Conservation (phyloP, 2,113 vertebrate species). For the Hippocampus mohnikei region DNA sequence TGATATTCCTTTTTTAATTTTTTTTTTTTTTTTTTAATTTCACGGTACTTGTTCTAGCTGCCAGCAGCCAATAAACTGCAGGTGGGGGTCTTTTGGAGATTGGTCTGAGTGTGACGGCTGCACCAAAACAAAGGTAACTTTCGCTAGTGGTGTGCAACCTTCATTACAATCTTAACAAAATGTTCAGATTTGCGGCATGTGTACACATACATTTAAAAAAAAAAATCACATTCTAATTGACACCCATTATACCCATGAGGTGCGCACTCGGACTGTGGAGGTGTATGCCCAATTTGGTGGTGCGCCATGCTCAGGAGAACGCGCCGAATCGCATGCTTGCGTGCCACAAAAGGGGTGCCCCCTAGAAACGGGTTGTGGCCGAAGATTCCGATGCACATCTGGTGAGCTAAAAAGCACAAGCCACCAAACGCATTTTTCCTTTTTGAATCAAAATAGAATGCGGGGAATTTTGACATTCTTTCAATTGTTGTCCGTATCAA, state of each 20-base stretch:
- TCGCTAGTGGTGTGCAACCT: not conserved
- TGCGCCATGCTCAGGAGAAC: constrained; percentile 67
- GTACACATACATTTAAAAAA: not conserved
- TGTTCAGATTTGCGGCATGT: not conserved
- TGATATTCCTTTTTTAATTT: no score
- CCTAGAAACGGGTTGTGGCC: constrained; percentile 75
- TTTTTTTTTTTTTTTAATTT: no score
- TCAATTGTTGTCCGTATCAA: not conserved
- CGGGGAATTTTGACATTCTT: not conserved
- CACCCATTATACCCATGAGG: constrained; percentile 49
- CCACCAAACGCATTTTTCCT: not conserved
- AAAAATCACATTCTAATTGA: no score
- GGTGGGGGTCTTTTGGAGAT: constrained; percentile 77
- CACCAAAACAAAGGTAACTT: constrained; percentile 65
- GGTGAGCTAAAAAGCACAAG: constrained; percentile 60
- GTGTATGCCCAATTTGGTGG: constrained; percentile 81
- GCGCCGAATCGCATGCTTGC: constrained; percentile 71
- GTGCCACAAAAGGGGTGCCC: constrained; percentile 74
- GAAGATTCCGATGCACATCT: constrained; percentile 81
- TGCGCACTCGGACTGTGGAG: constrained; percentile 69
- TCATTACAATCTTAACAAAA: not conserved
- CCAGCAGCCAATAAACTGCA: constrained; percentile 74
- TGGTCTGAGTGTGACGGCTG: constrained; percentile 92
- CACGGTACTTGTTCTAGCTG: constrained; percentile 40
- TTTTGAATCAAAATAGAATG: no score